Base-by-base conservation (phyloP, 1,140 invertebrate genomes). In the Dreissena polymorpha region DNA sequence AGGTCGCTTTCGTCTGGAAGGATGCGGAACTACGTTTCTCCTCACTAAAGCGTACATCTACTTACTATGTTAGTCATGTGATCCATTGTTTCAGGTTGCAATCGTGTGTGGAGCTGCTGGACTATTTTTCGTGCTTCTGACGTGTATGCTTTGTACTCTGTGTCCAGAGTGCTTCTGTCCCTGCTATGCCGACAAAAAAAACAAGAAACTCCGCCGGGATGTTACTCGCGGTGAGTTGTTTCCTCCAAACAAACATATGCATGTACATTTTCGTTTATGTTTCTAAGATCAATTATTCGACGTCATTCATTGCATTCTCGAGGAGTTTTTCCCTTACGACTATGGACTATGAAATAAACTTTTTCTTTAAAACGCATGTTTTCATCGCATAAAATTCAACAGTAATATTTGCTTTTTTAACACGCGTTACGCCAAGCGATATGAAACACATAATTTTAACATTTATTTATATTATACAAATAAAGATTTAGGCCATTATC, bases 131-230 rank as follows among this genome's bases (percentile, higher is more conserved):
- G 23, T 82, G 2, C 25, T 82, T 51, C 72, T 60, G 70, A 50
- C 65, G 27, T 82, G 79, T 68, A 82, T 82, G 79, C 63, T 82
- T 23, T 82, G 79, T 53, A 51, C 74, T 53, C 57, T 82, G 27
- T 82, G 79, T 63, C 79, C 79, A 50, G 71, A 74, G 39, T 82
- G 79, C 55, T 68, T 82, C 25, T 82, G 79, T 39, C 57, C 72
- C 39, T 82, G 79, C 51, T 74, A 25, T 51, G 39, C 21, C 18
- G 79, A 82, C 23, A 55, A 82, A 29, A 27, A 70, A 25, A 23
- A 73, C 39, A 39, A 39, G 39, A 39, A 39, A 39, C 39, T 39
- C 39, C 39, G 39, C 39, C 39, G 39, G 39, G 39, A 39, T 39
- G 39, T 0, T 18, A 50, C 12, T 53, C n/a, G 12, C 60, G 60